phyloP scores from a whole-genome alignment of 2,113 vertebrate species.

The Nyctibius bracteatus region DNA sequence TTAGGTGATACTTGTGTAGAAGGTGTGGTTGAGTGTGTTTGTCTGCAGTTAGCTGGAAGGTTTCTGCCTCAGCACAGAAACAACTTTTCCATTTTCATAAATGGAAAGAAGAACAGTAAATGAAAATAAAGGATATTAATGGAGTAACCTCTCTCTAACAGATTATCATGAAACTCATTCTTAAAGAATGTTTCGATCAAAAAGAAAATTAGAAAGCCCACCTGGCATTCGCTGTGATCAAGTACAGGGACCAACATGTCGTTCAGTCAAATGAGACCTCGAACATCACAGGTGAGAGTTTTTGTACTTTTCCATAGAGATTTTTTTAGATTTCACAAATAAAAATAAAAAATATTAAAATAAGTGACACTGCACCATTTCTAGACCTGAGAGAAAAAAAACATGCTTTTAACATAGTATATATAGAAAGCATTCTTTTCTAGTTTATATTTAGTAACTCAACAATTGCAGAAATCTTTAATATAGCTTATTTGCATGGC shows the following conservation, averaged over 20 bases:
- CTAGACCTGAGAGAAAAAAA: not conserved
- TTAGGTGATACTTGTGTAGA: constrained; percentile 43
- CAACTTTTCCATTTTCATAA: not conserved
- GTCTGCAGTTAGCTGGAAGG: not conserved
- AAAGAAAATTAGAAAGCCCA: not conserved
- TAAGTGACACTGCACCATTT: not conserved
- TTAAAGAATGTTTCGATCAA: constrained; percentile 45
- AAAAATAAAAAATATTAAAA: not conserved
- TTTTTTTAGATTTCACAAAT: not conserved
- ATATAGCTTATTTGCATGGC: not conserved
- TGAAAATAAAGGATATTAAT: constrained; percentile 35
- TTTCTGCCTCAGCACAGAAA: not conserved
- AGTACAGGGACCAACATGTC: constrained; percentile 23
- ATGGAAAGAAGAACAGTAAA: not conserved
- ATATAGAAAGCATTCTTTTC: not conserved
- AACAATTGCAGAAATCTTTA: not conserved
- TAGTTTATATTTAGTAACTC: not conserved
- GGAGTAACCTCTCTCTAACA: not conserved
- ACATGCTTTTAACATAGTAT: not conserved
- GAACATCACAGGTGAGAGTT: constrained; percentile 72
- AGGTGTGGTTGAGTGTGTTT: constrained; percentile 23
- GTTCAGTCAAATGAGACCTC: constrained; percentile 48
- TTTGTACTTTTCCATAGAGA: not conserved
- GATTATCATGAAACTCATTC: not conserved
- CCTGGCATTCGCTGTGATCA: not conserved